Evolutionary conservation across 1,140 invertebrate species (phyloP), one percentile per base, ranked within the genome.

Genomic region (Platorchestia sp.): DNA sequence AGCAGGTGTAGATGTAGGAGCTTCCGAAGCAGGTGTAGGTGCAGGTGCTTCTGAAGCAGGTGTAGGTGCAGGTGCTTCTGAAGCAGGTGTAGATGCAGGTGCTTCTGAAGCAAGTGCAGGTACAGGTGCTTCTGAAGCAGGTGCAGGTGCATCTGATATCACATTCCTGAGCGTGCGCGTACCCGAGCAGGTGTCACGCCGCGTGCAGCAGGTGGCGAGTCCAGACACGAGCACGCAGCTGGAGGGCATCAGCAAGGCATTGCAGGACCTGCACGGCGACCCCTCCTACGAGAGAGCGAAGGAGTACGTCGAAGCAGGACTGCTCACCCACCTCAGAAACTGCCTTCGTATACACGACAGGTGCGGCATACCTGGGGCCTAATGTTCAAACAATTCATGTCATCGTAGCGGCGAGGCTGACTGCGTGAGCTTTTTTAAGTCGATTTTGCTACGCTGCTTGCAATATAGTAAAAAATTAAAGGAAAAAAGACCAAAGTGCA

Each of bases 151-250:
- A 51, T 7, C 47, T 51, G 47, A 6, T 51, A 19, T 19, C 47
- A 7, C 47, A 51, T 51, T 51, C 47, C 47, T 51, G 86, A n/a
- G 10, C 86, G 5, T 36, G 86, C 7, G 6, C 36, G 36, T 75
- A n/a, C 86, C 41, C 43, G 89, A 10, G 36, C 91, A 93, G 91
- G 91, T 93, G 91, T 44, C 91, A 14, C 91, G 91, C 43, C 91
- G 91, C 91, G 91, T 93, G 45, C 91, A 93, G 91, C 91, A 93
- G 91, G 91, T 93, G 43, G 91, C 91, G 43, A 93, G 91, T 44
- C 47, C 91, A 6, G 47, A 93, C 91, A 93, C 91, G 10, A 93
- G 43, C 45, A 93, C 91, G 91, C 91, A 93, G 91, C 91, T 93
- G 91, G 91, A 93, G 43, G 91, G 91, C 91, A 93, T 93, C 41